Base-by-base conservation (phyloP, 1,140 invertebrate species). In the Eubasilissa regina region DNA sequence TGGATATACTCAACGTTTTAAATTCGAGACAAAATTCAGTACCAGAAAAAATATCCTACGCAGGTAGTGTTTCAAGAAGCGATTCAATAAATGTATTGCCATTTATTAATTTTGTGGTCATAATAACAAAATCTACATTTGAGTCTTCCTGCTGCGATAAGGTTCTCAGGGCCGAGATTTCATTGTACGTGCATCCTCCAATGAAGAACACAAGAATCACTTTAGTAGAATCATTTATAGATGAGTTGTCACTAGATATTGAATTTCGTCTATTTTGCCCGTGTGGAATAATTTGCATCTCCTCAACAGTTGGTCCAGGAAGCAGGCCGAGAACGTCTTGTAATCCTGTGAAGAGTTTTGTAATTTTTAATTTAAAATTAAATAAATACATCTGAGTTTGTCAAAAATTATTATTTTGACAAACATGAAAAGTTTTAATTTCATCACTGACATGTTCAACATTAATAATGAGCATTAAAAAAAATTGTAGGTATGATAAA, bases 131-230 rank as follows among this genome's bases (percentile, higher is more conserved):
- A 86, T 98, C 97, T 15, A 96, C 94, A 85, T 95, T 95, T 51
- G 94, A 93, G 83, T 98, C 97, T 89, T 98, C 97, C 87, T 97
- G 94, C 84, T 97, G 95, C 8, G 97, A 95, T 6, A 99, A 90
- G 86, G 97, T 98, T 81, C 98, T 90, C 0, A 99, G 87, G 0
- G 97, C 97, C 1, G 97, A 96, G 83, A 99, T 94, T 88, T 99
- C 98, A 3, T 97, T 95, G 90, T 95, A 98, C 0, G 98, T 99
- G 85, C 97, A 97, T 3, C 98, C 98, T 11, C 98, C 98, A 19
- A 99, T 93, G 85, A 99, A 98, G 85, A 98, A 97, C 0, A 99
- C 96, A 6, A 99, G 86, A n/a, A 97, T 94, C 0, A 97, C 93
- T 84, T 92, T 92, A 0, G 94, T 91, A 60, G 91, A 91, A 79